Conservation (phyloP, 2,113 vertebrate genomes). For the Gallinago undulata region DNA sequence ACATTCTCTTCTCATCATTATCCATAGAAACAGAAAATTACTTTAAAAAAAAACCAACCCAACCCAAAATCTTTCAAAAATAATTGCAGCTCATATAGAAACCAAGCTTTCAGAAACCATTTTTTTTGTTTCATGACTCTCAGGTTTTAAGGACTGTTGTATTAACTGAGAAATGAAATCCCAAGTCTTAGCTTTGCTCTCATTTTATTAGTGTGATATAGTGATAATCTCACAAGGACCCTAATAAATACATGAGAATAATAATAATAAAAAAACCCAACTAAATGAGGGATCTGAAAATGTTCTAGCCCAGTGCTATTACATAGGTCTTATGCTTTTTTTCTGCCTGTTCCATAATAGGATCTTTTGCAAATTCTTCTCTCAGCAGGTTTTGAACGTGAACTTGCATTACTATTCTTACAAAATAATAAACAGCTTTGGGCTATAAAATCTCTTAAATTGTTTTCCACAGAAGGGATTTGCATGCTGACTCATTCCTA, state of each 20-base stretch:
- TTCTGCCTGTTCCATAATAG: conserved; percentile 39
- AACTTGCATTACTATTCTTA: conserved; percentile 76
- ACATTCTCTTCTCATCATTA: background rate
- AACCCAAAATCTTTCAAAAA: background rate
- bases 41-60: background rate
- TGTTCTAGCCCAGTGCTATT: conserved; percentile 1
- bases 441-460: conserved; percentile 78
- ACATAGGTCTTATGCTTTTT: conserved; percentile 17
- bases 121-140: background rate
- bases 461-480: conserved; percentile 78
- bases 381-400: conserved; percentile 75
- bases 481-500: conserved; percentile 82
- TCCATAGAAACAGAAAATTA: background rate
- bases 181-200: background rate
- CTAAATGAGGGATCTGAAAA: conserved; percentile 28
- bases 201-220: background rate
- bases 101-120: background rate
- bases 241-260: background rate
- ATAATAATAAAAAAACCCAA: background rate
- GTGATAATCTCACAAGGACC: background rate
- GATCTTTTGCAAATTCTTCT: conserved; percentile 72
- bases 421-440: conserved; percentile 81
- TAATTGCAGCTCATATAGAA: background rate
- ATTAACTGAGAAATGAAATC: background rate
- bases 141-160: background rate